Conservation (phyloP, 2,113 vertebrate species). For the Pteronura brasiliensis region DNA sequence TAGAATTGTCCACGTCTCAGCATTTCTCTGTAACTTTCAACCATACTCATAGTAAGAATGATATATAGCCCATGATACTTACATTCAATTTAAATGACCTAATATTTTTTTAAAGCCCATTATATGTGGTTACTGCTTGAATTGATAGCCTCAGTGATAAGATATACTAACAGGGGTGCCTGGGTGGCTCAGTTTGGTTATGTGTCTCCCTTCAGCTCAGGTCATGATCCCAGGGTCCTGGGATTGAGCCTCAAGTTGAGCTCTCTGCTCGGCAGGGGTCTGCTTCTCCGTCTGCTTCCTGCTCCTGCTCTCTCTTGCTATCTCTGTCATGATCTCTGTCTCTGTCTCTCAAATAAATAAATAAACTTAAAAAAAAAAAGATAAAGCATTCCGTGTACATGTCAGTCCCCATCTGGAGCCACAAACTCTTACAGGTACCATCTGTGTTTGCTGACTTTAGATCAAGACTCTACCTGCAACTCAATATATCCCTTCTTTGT, state of each 20-base stretch:
- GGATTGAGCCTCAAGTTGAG: no score
- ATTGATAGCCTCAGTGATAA: neutral
- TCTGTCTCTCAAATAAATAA: no score
- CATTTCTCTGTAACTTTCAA: neutral
- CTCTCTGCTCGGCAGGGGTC: accelerated
- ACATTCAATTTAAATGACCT: neutral
- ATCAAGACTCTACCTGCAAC: neutral
- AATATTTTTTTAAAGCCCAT: neutral
- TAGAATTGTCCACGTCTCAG: neutral
- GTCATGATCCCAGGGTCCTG: no score
- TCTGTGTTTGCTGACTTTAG: neutral
- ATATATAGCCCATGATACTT: neutral
- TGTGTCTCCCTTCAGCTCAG: neutral
- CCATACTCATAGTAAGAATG: neutral
- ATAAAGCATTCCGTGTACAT: neutral
- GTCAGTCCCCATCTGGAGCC: no score
- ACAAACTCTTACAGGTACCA: no score
- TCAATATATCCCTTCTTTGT: neutral
- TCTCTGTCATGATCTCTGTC: no score
- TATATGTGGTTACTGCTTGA: neutral
- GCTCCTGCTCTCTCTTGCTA: no score
- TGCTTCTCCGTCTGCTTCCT: no score
- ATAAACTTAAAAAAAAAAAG: neutral
- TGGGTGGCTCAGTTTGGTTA: neutral
- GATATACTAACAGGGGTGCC: no score